Conservation (phyloP, 2,113 vertebrate genomes). For the Pyrgilauda ruficollis region DNA sequence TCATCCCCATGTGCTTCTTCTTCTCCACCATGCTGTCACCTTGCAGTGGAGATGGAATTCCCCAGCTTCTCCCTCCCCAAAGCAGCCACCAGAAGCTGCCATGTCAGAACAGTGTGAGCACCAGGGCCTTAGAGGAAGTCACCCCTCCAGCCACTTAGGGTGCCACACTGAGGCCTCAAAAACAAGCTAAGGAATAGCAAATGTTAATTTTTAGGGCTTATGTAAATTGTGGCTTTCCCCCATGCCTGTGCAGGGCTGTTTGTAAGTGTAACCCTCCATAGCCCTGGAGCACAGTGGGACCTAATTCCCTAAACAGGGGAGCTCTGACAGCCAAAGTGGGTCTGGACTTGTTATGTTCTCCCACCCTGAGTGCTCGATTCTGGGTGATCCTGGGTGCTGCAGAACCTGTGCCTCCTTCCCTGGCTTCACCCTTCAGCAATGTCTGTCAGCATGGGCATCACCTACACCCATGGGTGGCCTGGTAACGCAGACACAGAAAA, state of each 20-base stretch:
- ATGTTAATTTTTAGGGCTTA: no score
- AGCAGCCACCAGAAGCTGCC: background rate
- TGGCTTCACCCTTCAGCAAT: background rate
- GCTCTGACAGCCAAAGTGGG: background rate
- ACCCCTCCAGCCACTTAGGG: background rate
- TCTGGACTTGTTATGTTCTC: background rate
- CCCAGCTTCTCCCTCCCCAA: background rate
- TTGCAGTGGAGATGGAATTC: background rate
- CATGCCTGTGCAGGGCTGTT: background rate
- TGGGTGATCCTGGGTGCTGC: background rate
- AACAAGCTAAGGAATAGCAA: background rate
- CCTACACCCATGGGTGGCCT: background rate
- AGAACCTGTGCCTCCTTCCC: background rate
- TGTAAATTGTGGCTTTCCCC: background rate
- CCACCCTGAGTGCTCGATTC: background rate
- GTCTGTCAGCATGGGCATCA: background rate
- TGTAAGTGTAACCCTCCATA: rapidly evolving
- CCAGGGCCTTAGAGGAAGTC: background rate
- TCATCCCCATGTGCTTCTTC: background rate
- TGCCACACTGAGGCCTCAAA: background rate
- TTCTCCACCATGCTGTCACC: background rate
- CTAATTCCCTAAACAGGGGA: background rate
- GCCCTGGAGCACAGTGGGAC: background rate
- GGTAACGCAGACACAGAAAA: background rate
- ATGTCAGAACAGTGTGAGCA: background rate